phyloP scores from a whole-genome alignment of 2,888 invertebrate species.

The Xylophagus ater region DNA sequence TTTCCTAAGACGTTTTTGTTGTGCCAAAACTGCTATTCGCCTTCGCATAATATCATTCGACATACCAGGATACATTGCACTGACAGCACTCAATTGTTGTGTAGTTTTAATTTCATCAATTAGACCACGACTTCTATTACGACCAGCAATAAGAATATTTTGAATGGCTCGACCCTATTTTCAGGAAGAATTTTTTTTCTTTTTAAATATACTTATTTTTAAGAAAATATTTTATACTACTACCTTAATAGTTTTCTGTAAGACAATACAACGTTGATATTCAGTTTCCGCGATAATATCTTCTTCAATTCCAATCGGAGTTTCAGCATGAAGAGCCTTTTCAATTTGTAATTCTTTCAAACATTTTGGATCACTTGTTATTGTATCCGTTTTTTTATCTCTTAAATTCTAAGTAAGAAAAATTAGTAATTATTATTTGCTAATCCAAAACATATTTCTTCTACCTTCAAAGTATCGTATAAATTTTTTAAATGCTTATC shows the following conservation, averaged over 20 bases:
- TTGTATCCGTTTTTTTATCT: slow-evolving; percentile 24
- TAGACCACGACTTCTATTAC: slow-evolving; percentile 54
- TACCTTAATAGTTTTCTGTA: slow-evolving; percentile 52
- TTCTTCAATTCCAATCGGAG: slow-evolving; percentile 22
- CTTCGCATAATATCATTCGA: slow-evolving; percentile 28
- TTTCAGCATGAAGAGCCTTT: background rate
- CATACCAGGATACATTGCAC: slow-evolving; percentile 31
- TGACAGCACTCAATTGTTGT: slow-evolving; percentile 38
- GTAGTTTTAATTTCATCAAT: slow-evolving; percentile 60
- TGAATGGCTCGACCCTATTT: slow-evolving; percentile 55
- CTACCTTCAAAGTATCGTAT: slow-evolving; percentile 30
- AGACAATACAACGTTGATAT: slow-evolving; percentile 46
- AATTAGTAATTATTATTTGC: background rate
- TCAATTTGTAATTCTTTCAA: slow-evolving; percentile 19
- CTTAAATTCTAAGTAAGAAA: slow-evolving; percentile 17
- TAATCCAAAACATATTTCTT: background rate
- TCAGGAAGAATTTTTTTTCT: background rate
- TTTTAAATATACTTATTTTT: background rate
- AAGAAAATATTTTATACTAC: background rate
- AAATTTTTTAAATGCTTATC: slow-evolving; percentile 31
- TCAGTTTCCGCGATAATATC: slow-evolving; percentile 34
- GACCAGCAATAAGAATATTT: slow-evolving; percentile 59
- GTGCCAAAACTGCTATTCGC: slow-evolving; percentile 27
- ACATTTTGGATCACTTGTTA: slow-evolving; percentile 25
- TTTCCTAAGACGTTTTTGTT: slow-evolving; percentile 29